phyloP scores from a whole-genome alignment of 2,888 invertebrate species.

The Chrysolina haemoptera region DNA sequence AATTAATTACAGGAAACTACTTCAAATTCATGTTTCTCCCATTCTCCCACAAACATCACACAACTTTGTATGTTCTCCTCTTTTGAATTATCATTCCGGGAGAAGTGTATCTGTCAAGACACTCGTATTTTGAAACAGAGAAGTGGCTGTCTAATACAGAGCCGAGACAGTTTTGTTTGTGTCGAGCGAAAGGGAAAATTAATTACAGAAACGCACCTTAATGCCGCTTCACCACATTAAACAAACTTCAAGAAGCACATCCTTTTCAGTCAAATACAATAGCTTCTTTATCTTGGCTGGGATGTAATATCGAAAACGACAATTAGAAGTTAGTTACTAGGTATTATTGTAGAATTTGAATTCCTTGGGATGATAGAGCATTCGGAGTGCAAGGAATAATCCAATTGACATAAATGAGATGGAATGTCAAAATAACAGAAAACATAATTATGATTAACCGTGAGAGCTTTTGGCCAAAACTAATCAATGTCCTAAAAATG shows the following conservation, averaged over 20 bases:
- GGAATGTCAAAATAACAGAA: too few relatives aligned
- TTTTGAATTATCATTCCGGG: constrained; percentile 37
- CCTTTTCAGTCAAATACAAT: constrained; percentile 48
- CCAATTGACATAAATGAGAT: too few relatives aligned
- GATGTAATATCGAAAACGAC: background rate
- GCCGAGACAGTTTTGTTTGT: constrained; percentile 52
- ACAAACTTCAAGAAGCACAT: constrained; percentile 50
- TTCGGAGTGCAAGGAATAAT: too few relatives aligned
- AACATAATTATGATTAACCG: too few relatives aligned
- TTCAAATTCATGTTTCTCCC: constrained; percentile 2
- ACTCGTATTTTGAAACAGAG: constrained; percentile 47
- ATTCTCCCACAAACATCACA: constrained; percentile 7
- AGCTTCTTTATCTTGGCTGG: constrained; percentile 43
- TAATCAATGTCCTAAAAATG: too few relatives aligned
- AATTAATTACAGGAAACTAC: constrained; percentile 11
- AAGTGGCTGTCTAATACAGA: constrained; percentile 52
- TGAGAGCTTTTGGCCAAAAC: too few relatives aligned
- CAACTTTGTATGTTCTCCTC: constrained; percentile 23
- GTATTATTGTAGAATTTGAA: too few relatives aligned
- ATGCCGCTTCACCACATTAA: constrained; percentile 44
- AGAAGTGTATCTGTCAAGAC: constrained; percentile 34
- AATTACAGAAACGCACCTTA: constrained; percentile 54
- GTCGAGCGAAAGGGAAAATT: constrained; percentile 54
- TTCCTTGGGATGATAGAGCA: too few relatives aligned
- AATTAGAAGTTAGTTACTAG: background rate